phyloP scores from a whole-genome alignment of 2,888 invertebrate genomes.

The Fabriciana adippe region DNA sequence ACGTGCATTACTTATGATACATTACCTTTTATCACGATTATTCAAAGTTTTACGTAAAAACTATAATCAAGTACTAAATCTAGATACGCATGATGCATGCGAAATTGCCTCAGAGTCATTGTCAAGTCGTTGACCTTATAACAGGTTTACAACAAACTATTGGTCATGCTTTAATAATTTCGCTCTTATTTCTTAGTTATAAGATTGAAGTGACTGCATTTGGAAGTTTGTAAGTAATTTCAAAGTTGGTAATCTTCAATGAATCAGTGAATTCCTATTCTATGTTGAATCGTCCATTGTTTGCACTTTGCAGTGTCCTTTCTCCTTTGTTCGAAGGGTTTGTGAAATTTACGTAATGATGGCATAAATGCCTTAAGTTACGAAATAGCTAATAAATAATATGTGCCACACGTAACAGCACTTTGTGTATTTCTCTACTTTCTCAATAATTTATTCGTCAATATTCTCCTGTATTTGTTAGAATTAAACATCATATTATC shows the following conservation, averaged over 20 bases:
- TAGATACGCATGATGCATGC: conserved; percentile 48
- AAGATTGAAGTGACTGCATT: conserved; percentile 1
- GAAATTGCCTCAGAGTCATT: conserved; percentile 43
- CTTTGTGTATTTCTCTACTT: no score
- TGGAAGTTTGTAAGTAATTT: background rate
- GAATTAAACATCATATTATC: no score
- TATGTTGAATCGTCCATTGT: conserved; percentile 25
- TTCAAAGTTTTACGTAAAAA: conserved; percentile 1
- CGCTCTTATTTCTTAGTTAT: conserved; percentile 11
- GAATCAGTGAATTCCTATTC: conserved; percentile 28
- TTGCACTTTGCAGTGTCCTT: conserved; percentile 23
- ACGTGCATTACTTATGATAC: conserved; percentile 5
- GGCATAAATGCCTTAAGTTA: no score
- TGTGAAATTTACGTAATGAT: conserved; percentile 4
- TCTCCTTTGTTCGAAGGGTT: conserved; percentile 26
- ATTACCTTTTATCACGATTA: conserved; percentile 2
- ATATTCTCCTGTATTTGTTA: no score
- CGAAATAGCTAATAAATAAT: no score
- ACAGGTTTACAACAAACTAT: conserved; percentile 32
- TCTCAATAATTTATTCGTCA: no score
- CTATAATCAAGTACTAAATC: conserved; percentile 44
- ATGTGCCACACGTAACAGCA: no score
- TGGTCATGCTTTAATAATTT: conserved; percentile 17
- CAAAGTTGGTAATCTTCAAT: conserved; percentile 22
- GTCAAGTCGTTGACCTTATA: conserved; percentile 44